Percentiles rank a stretch among this genome's conserved stretches.
Conservation (phyloP, 1,140 invertebrate genomes). For the Bacillus rossius region DNA sequence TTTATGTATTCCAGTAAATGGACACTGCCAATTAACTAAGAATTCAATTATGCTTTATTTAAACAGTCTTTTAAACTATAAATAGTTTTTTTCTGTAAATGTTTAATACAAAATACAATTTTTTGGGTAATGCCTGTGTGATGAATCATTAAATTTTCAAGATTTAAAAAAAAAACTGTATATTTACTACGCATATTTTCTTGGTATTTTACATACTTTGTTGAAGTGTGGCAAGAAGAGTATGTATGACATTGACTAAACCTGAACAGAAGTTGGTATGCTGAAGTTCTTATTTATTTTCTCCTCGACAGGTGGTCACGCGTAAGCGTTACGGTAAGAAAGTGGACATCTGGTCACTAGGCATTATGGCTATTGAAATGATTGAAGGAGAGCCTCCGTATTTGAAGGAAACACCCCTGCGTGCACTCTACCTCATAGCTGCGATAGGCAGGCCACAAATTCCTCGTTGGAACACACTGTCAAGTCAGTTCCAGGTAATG, state of each 20-base stretch:
- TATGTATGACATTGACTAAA: too few relatives aligned
- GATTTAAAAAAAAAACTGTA: neutral
- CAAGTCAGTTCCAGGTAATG: constrained; percentile 56
- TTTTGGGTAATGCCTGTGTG: too few relatives aligned
- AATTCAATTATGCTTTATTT: too few relatives aligned
- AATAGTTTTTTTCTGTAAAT: too few relatives aligned
- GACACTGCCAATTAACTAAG: too few relatives aligned
- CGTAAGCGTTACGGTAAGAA: constrained; percentile 82
- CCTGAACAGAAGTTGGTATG: too few relatives aligned
- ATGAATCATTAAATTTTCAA: too few relatives aligned
- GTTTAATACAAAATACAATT: too few relatives aligned
- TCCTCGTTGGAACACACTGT: constrained; percentile 74
- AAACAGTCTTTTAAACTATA: too few relatives aligned
- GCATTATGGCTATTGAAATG: constrained; percentile 99
- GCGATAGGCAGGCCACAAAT: constrained; percentile 92
- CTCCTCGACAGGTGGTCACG: constrained; percentile 59
- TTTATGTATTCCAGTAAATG: too few relatives aligned
- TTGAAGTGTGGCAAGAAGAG: too few relatives aligned
- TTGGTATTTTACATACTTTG: neutral
- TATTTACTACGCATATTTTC: too few relatives aligned
- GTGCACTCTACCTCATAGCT: constrained; percentile 94
- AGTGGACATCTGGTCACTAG: constrained; percentile 94
- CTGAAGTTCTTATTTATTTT: neutral
- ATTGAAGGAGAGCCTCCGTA: constrained; percentile 97
- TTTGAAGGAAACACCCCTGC: constrained; percentile 87